These are phyloP conservation scores for Enteromius argenteus DNA, from an alignment of 2,797 vertebrate genomes.

Conservation along the genomic window DNA sequence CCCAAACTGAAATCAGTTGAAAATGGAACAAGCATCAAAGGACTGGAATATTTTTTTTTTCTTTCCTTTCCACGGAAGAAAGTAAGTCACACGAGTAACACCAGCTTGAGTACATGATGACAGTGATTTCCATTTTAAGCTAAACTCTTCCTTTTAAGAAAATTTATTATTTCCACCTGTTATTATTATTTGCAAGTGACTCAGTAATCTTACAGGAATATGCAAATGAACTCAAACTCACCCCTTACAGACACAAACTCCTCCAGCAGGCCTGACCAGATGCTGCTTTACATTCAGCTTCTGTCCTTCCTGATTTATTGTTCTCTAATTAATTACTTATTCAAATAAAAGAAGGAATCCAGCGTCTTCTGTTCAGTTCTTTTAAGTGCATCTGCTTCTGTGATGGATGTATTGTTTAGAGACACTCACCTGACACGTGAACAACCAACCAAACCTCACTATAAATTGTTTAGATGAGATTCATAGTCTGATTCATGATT, in stretches of 20 bases:
- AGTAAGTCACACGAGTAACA: background rate
- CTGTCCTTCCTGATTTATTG: slow-evolving; percentile 12
- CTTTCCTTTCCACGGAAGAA: background rate
- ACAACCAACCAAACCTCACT: background rate
- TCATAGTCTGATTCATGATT: background rate
- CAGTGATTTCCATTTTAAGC: background rate
- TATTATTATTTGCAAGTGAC: slow-evolving; percentile 10
- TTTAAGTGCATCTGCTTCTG: background rate
- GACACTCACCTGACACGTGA: slow-evolving; percentile 21
- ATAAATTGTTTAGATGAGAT: background rate
- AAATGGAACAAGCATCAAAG: background rate
- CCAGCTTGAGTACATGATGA: background rate
- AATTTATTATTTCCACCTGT: slow-evolving; percentile 9
- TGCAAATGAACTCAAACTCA: slow-evolving; percentile 13
- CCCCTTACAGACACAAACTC: slow-evolving; percentile 1
- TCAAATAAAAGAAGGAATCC: slow-evolving; percentile 40
- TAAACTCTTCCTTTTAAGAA: slow-evolving; percentile 6
- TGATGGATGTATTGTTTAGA: slow-evolving; percentile 1
- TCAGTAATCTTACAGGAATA: slow-evolving; percentile 28
- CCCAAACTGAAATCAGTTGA: no score
- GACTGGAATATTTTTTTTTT: background rate
- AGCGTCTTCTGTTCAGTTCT: background rate
- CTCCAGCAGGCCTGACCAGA: slow-evolving; percentile 30
- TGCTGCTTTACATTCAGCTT: background rate
- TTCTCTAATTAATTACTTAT: slow-evolving; percentile 23